Base-by-base conservation (phyloP, 2,113 vertebrate genomes). In the Brevimyrus niger region DNA sequence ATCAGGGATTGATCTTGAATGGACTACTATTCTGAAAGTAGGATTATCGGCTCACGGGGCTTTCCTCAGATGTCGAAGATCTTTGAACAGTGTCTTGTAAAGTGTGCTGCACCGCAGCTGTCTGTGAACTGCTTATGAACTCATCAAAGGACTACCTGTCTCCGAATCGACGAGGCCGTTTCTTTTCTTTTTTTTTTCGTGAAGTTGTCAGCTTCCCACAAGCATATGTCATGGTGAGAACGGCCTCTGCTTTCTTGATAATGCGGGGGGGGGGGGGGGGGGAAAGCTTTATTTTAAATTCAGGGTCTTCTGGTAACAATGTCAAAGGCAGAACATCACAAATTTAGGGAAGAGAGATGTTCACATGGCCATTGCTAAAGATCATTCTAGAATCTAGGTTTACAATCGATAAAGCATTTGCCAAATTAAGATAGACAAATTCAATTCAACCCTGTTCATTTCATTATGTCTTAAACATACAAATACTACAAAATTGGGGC, bases 31-130 rank as follows among this genome's bases (percentile, higher is more conserved):
- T 98, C 97, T 97, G 97, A 99, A 98, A 98, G 97, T 96, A 94
- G 97, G 98, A 98, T 99, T 99, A 99, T 98, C 97, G 98, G 98
- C 98, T 99, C 98, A 95, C 95, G 97, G 95, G 96, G 97, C 97
- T 98, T 97, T 97, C 93, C 97, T 98, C 97, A 99, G 98, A 99
- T 98, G 97, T 98, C 96, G 96, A 95, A 98, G 97, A 99, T 99
- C 97, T 98, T 98, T 98, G 97, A 99, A 98, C 96, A 97, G 97
- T 95, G 95, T 96, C 96, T 98, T 97, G 97, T 97, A 98, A 99
- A 98, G 96, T 97, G 95, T 97, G 96, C 96, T 96, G 96, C 97
- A 97, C 97, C 96, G 96, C 94, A 93, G 95, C 96, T 95, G 96
- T 94, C 94, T 95, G 93, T 95, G 97, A 98, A 97, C 97, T 97